Conservation (phyloP, 2,888 invertebrate species). For the Drosophila borborema region DNA sequence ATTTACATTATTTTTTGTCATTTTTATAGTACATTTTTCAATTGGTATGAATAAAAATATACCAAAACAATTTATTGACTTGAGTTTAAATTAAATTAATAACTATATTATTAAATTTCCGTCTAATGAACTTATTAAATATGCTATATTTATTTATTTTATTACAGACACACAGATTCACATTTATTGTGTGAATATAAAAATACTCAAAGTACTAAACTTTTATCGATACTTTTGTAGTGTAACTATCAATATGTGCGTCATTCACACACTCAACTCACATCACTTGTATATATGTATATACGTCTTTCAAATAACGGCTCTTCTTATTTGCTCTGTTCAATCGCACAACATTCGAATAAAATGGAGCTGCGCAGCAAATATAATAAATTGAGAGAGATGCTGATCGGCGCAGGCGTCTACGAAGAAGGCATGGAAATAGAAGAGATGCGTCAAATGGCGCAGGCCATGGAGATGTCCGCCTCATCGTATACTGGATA, state of each 20-base stretch:
- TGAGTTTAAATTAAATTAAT: no score
- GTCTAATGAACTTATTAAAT: no score
- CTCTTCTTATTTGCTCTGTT: neutral
- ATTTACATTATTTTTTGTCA: no score
- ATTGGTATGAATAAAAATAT: no score
- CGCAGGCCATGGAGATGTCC: conserved; percentile 64
- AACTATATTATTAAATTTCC: no score
- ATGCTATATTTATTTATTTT: no score
- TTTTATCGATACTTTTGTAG: neutral
- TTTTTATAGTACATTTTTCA: no score
- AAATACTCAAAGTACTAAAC: neutral
- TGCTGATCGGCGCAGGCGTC: conserved; percentile 58
- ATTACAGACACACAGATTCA: no score
- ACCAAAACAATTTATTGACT: no score
- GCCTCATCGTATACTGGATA: conserved; percentile 21
- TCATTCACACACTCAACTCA: conserved; percentile 1
- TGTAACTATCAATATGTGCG: conserved; percentile 3
- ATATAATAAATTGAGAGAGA: conserved; percentile 8
- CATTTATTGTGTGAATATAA: no score
- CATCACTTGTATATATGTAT: neutral
- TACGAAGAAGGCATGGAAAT: conserved; percentile 76
- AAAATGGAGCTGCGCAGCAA: conserved; percentile 47
- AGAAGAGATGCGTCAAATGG: conserved; percentile 73
- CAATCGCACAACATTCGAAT: neutral
- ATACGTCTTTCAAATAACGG: conserved; percentile 41